Conservation (phyloP, 1,140 invertebrate species). For the Drosophila insularis region DNA sequence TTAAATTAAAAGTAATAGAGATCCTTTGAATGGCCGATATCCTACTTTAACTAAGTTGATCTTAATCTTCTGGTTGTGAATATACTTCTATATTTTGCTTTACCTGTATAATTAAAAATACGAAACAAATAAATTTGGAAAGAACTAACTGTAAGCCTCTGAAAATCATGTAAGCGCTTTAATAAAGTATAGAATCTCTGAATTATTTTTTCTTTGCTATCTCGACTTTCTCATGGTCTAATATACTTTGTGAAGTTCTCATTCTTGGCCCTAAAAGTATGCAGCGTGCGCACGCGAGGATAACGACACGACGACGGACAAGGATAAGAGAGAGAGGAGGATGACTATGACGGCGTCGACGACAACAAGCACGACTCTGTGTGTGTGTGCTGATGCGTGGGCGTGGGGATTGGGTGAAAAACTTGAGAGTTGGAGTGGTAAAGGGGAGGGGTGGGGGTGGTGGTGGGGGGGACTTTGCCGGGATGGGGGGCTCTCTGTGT, state of each 20-base stretch:
- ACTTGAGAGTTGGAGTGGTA: slow-evolving; percentile 12
- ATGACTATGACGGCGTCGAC: slow-evolving; percentile 29
- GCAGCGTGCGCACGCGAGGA: slow-evolving; percentile 76
- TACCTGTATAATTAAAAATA: no score
- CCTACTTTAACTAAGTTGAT: no score
- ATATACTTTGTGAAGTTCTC: background rate
- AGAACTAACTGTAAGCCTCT: no score
- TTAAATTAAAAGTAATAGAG: no score
- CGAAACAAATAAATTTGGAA: no score
- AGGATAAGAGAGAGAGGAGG: background rate
- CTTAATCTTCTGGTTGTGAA: no score
- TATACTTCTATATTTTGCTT: no score
- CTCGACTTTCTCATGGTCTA: background rate
- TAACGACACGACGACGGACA: slow-evolving; percentile 62
- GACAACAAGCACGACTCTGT: slow-evolving; percentile 38
- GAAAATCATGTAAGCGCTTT: no score
- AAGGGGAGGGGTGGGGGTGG: no score
- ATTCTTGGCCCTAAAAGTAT: slow-evolving; percentile 50
- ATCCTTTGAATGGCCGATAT: no score
- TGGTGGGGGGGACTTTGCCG: background rate
- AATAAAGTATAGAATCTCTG: no score
- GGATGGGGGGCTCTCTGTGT: slow-evolving; percentile 12
- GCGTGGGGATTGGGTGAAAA: slow-evolving; percentile 13
- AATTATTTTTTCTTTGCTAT: no score
- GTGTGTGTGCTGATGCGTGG: slow-evolving; percentile 36